A percentile compares a stretch with the other conserved stretches of the same genome.
These are phyloP conservation scores for Turdus rufiventris DNA, from an alignment of 2,113 vertebrate genomes.

Conservation along the genomic window DNA sequence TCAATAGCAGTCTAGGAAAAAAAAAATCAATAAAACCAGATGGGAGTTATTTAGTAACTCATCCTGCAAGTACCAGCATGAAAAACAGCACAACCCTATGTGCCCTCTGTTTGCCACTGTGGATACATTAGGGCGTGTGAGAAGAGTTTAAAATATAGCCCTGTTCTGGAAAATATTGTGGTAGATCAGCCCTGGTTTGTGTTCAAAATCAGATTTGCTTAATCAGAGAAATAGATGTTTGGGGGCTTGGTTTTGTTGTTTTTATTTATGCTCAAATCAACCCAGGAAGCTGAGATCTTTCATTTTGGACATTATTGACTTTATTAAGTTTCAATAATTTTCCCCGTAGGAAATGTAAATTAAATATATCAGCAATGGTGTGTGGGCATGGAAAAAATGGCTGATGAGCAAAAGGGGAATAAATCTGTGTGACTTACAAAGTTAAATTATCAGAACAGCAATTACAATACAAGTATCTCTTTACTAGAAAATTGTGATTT, in stretches of 20 bases:
- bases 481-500: background rate
- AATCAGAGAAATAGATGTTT: slow-evolving; percentile 1
- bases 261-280: slow-evolving; percentile 37
- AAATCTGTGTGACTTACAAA: background rate
- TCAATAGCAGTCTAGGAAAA: slow-evolving; percentile 88
- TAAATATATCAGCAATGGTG: slow-evolving; percentile 15
- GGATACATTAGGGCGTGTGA: background rate
- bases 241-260: background rate
- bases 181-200: background rate
- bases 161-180: background rate
- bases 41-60: slow-evolving; percentile 10
- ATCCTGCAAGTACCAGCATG: background rate
- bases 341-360: slow-evolving; percentile 39
- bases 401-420: slow-evolving; percentile 4
- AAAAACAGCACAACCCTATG: background rate
- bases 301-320: slow-evolving; percentile 34
- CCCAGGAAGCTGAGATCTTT: slow-evolving; percentile 27
- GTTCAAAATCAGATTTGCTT: background rate
- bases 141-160: background rate
- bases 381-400: background rate
- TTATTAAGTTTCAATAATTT: slow-evolving; percentile 50
- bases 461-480: background rate
- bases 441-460: slow-evolving; percentile 17
- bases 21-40: slow-evolving; percentile 21
- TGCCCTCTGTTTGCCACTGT: background rate